Evolutionary conservation across 2,888 invertebrate genomes (phyloP), one percentile per base, ranked within the genome.

Genomic region (Ctena decussata): DNA sequence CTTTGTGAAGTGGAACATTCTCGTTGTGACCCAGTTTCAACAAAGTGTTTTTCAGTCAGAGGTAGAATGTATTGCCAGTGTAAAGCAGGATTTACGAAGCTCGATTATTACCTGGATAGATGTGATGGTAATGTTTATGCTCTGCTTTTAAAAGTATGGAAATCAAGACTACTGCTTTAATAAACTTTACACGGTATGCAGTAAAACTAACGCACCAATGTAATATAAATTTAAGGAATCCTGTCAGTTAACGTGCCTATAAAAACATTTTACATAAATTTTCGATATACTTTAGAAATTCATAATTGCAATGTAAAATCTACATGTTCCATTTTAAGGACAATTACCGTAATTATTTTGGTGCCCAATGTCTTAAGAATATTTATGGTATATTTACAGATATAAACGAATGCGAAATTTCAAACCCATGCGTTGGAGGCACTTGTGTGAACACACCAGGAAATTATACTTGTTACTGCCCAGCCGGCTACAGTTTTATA

Each of bases 401-500:
- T 72, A 46, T 80, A 5, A 32, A 86, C 39, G 86, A 86, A 77
- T 86, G 86, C 32, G 0, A 11, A 24, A 6, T 5, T 0, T 27
- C 30, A 15, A 49, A 46, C 18, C 78, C 79, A 11, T 83, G 83
- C 70, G 18, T 27, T 21, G 70, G 53, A 21, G 46, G 77, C 32
- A 70, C 86, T 82, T 86, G 86, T 46, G 77, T 12, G 0, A 86
- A 86, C 49, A 77, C 81, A 18, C 73, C 78, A 0, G 87, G 89
- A 1, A 86, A 88, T 75, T 91, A 79, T 69, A 87, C 84, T 30
- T 92, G 92, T 78, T 86, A 86, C 46, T 92, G 92, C 60, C 69
- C 69, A 21, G 32, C 77, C 27, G 90, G 91, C 1, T 91, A 71
- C 57, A 77, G n/a, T 0, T 79, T 75, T 72, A 35, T 65, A 12